A percentile compares a stretch with the other conserved stretches of the same genome.
Evolutionary conservation across 2,888 invertebrate genomes (phyloP).

Genomic region (Drosophila tanythrix): DNA sequence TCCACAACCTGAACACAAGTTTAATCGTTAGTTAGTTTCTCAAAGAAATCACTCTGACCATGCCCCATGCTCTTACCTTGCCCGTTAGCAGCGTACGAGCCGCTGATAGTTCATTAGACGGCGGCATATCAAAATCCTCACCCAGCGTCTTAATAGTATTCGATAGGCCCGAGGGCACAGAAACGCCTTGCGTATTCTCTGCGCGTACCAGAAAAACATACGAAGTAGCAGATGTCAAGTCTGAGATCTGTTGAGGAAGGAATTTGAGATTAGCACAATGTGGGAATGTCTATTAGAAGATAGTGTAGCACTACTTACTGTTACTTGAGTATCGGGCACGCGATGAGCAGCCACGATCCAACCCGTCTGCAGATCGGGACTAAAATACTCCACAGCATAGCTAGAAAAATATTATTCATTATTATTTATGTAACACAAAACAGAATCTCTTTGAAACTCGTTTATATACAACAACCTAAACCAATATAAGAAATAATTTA

Average conservation of each 20-base stretch:
- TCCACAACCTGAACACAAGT: conserved; percentile 88
- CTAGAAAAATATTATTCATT: conserved; percentile 83
- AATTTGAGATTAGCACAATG: neutral
- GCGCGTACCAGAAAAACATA: conserved; percentile 95
- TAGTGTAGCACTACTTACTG: conserved; percentile 85
- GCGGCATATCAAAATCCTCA: conserved; percentile 83
- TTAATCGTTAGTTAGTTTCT: neutral
- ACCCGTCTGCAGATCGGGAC: conserved; percentile 91
- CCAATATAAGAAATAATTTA: neutral
- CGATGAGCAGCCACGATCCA: conserved; percentile 90
- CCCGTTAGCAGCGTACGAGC: conserved; percentile 84
- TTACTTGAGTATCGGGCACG: conserved; percentile 89
- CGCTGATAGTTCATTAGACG: conserved; percentile 84
- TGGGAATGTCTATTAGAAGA: neutral
- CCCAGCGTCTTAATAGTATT: conserved; percentile 88
- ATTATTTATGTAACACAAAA: neutral
- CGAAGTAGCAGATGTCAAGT: conserved; percentile 91
- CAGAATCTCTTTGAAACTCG: neutral
- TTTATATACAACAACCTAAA: neutral
- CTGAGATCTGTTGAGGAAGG: conserved; percentile 85
- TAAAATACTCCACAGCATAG: conserved; percentile 92
- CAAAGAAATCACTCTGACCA: neutral
- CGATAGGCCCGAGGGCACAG: conserved; percentile 92
- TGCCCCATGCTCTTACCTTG: conserved; percentile 77
- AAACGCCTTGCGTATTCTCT: conserved; percentile 93